Base-by-base conservation (phyloP, 2,797 vertebrate genomes). In the Galago senegalensis region DNA sequence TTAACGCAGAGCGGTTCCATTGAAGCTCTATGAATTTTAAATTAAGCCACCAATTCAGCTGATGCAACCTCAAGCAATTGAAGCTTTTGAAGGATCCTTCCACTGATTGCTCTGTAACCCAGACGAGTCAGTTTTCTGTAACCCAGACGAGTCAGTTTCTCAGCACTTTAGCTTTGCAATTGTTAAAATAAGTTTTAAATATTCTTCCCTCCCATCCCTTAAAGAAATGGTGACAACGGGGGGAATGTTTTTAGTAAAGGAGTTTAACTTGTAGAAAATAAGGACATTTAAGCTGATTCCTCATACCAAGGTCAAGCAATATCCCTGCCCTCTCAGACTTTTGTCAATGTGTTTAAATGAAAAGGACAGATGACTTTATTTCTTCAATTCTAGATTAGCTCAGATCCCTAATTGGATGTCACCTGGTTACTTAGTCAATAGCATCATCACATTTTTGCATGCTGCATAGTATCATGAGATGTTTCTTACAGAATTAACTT, bases 1-100 rank as follows among this genome's bases (percentile, higher is more conserved):
- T 85, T 70, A 88, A 95, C 43, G 70, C 83, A 89, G 89, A 67
- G 53, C n/a, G 56, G 4, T 70, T 83, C 79, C 70, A 60, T 9
- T 79, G 70, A 60, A 29, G 63, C 65, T 70, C n/a, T 49, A 40
- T 18, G 89, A 79, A 89, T 93, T 95, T 81, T 91, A 91, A 97
- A 79, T 83, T 67, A 70, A 53, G 70, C 93, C 63, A 79, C 76
- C 53, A 81, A 95, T 84, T 83, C 87, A 75, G 79, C 80, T 37
- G 60, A 87, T 91, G 70, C 53, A 87, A 88, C 81, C 77, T 88
- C 40, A 73, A 91, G 80, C 49, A 88, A 86, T 14, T 82, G 70
- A 73, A 77, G 89, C 70, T 89, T 95, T 65, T 69, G 63, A 86
- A 88, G n/a, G 53, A 92, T 3, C 20, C 63, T 25, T 3, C 86